These are phyloP conservation scores for Momotus momota DNA, from an alignment of 2,797 vertebrate genomes.

Conservation along the genomic window DNA sequence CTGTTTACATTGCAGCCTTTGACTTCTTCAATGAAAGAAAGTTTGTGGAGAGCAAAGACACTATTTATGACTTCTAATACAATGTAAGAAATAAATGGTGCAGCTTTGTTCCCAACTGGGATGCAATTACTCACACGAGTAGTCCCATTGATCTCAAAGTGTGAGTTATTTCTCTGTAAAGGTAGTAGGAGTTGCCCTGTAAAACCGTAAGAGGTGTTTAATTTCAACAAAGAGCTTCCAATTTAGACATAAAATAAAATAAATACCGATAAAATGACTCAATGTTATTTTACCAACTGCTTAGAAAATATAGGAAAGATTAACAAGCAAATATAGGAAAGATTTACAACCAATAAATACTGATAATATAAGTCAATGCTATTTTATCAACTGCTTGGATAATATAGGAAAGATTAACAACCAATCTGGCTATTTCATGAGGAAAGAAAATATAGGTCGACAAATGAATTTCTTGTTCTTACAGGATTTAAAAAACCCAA, in stretches of 20 bases:
- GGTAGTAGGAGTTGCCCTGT: neutral
- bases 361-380: neutral
- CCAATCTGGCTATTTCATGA: neutral
- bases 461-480: neutral
- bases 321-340: neutral
- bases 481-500: fast-evolving
- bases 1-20: neutral
- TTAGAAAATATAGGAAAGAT: neutral
- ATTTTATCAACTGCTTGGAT: neutral
- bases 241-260: neutral
- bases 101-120: neutral
- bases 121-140: neutral
- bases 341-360: neutral
- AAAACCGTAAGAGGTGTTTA: neutral
- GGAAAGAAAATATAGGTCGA: neutral
- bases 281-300: neutral
- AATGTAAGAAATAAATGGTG: neutral
- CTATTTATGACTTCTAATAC: neutral
- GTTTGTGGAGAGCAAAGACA: neutral
- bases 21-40: neutral
- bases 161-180: neutral
- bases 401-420: neutral
- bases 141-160: neutral
- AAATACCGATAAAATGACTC: neutral
- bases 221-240: neutral